Evolutionary conservation across 2,797 vertebrate species (phyloP), one percentile per base, ranked within the genome.

Genomic region (Melanotaenia maccullochi): DNA sequence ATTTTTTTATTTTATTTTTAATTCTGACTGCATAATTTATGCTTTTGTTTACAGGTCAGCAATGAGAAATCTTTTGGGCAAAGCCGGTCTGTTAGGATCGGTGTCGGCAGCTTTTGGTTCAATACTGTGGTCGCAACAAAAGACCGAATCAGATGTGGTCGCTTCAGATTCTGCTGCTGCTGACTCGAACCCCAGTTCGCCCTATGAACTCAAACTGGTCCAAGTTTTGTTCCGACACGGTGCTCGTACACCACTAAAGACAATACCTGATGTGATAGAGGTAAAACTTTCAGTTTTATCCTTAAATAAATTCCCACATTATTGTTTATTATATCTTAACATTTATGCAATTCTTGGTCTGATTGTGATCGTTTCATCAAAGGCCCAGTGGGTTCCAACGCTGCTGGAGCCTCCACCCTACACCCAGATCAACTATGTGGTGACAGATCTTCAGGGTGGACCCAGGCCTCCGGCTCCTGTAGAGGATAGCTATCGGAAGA

Each of bases 141-240:
- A 87, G 68, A 57, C 78, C 0, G 66, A 91, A 8, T 42, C 76
- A 0, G 84, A 81, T 38, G 75, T 55, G 3, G 28, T 9, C 22
- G 38, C 76, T 47, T 58, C 64, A 0, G n/a, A 36, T 25, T 57
- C 6, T 20, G 3, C 62, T 1, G 2, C 36, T 2, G 24, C 62
- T 22, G 60, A 68, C 3, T 25, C 38, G 0, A 62, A 73, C 9
- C 36, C 40, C 52, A 40, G 54, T 30, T 90, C 91, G 38, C 75
- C 73, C 0, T 95, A 96, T 33, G 89, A 97, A 54, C 91, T 98
- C 49, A 95, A 94, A 71, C 88, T 96, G 90, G 96, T 97, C 65
- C 97, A 97, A 84, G 95, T 97, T 8, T 83, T 97, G 55, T 99
- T 96, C 78, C 94, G 97, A 61, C 97, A 97, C n/a, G 97, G 97